A percentile compares a stretch with the other conserved stretches of the same genome.
These are phyloP conservation scores for Upupa epops DNA, from an alignment of 2,113 vertebrate species.

Conservation along the genomic window DNA sequence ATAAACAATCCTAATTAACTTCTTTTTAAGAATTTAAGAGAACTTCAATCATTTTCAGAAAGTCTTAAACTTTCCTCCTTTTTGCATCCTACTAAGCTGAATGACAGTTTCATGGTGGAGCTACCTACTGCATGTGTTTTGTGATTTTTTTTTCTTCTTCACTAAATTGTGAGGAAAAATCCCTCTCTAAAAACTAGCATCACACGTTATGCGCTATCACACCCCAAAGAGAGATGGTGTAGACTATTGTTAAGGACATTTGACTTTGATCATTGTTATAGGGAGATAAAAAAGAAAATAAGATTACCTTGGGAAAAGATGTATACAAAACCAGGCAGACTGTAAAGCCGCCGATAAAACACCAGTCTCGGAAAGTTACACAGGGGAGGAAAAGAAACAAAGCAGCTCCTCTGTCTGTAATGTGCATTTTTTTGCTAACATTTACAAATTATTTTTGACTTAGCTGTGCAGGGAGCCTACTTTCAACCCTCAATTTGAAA, in stretches of 20 bases:
- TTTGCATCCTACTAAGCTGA: neutral
- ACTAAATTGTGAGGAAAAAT: neutral
- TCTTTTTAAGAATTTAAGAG: neutral
- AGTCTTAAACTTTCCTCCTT: neutral
- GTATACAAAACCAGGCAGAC: neutral
- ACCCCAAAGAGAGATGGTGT: neutral
- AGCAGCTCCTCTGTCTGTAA: slow-evolving; percentile 5
- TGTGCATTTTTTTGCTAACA: slow-evolving; percentile 59
- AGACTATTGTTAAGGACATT: neutral
- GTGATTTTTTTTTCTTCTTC: neutral
- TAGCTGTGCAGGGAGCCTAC: slow-evolving; percentile 77
- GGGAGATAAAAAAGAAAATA: neutral
- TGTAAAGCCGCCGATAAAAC: neutral
- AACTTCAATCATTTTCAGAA: neutral
- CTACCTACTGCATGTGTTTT: neutral
- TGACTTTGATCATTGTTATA: slow-evolving; percentile 5
- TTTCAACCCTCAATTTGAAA: slow-evolving; percentile 78
- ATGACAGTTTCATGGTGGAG: neutral
- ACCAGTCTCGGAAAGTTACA: slow-evolving; percentile 18
- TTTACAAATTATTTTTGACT: slow-evolving; percentile 79
- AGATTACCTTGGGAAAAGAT: slow-evolving; percentile 16
- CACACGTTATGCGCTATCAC: neutral
- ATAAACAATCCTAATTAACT: neutral
- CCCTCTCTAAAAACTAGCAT: neutral
- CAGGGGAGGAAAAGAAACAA: neutral